These are phyloP conservation scores for Forficula auricularia DNA, from an alignment of 1,140 invertebrate species.

Conservation along the genomic window DNA sequence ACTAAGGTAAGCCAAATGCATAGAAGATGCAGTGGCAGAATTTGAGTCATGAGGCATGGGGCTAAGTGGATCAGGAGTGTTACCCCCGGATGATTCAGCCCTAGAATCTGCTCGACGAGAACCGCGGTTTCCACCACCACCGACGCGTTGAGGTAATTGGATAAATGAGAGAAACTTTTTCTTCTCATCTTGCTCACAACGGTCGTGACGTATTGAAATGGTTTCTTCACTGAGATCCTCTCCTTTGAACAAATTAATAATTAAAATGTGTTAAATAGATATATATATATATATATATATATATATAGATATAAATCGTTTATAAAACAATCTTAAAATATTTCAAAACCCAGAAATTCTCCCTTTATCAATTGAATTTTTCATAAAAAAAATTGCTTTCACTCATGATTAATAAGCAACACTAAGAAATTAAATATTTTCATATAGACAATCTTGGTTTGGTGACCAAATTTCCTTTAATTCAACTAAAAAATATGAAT, in stretches of 20 bases:
- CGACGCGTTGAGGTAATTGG: slow-evolving; percentile 33
- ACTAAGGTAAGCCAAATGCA: background rate
- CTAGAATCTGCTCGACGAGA: slow-evolving; percentile 39
- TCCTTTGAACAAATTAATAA: slow-evolving; percentile 31
- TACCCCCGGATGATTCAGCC: slow-evolving; percentile 50
- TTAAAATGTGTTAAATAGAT: no score
- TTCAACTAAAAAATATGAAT: no score
- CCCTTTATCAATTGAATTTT: no score
- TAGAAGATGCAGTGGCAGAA: background rate
- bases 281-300: no score
- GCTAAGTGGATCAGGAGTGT: slow-evolving; percentile 38
- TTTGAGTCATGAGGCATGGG: background rate
- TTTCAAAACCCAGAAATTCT: no score
- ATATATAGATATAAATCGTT: no score
- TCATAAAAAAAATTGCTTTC: no score
- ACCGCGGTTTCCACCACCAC: slow-evolving; percentile 21
- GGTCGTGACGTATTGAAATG: slow-evolving; percentile 45
- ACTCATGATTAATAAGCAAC: no score
- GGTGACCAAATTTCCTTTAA: no score
- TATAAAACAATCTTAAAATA: no score
- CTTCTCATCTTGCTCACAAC: slow-evolving; percentile 58
- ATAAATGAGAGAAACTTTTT: slow-evolving; percentile 56
- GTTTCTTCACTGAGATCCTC: slow-evolving; percentile 64
- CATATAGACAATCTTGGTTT: no score
- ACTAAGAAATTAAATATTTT: no score